A percentile compares a stretch with the other conserved stretches of the same genome.
phyloP scores from a whole-genome alignment of 2,113 vertebrate genomes.

The Tachysurus vachellii region DNA sequence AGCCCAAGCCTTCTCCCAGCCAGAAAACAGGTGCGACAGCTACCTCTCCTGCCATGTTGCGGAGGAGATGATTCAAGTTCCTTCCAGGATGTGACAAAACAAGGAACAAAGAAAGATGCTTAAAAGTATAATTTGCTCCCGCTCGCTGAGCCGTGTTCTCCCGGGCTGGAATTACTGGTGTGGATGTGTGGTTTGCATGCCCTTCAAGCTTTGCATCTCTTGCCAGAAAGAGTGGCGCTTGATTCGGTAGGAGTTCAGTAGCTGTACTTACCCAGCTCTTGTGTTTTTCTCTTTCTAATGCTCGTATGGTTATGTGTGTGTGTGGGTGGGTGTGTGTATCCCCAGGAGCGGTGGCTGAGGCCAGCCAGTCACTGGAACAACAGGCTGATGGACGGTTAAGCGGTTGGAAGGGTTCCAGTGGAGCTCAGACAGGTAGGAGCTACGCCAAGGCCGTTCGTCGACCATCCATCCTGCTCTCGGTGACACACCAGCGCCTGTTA shows the following conservation, averaged over 20 bases:
- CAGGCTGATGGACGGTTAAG: conserved; percentile 49
- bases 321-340: conserved; percentile 30
- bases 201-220: conserved; percentile 35
- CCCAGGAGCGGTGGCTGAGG: conserved; percentile 9
- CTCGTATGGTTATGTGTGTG: background rate
- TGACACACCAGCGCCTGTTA: conserved; percentile 60
- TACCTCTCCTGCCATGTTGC: conserved; percentile 46
- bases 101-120: conserved; percentile 47
- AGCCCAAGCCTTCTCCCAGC: conserved; percentile 46
- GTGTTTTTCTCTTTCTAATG: conserved; percentile 10
- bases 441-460: conserved; percentile 54
- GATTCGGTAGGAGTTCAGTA: conserved; percentile 25
- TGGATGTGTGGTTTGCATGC: conserved; percentile 19
- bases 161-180: conserved; percentile 11
- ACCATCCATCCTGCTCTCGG: conserved; percentile 54
- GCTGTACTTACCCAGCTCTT: conserved; percentile 29
- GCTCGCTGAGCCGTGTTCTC: conserved; percentile 21
- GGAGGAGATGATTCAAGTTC: conserved; percentile 42
- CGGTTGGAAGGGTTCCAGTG: conserved; percentile 56
- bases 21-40: conserved; percentile 50
- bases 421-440: conserved; percentile 59
- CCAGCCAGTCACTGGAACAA: conserved; percentile 35
- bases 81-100: conserved; percentile 48
- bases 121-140: conserved; percentile 50
- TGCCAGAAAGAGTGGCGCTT: conserved; percentile 15